Conservation (phyloP, 2,888 invertebrate genomes). For the Hipparchia semele region DNA sequence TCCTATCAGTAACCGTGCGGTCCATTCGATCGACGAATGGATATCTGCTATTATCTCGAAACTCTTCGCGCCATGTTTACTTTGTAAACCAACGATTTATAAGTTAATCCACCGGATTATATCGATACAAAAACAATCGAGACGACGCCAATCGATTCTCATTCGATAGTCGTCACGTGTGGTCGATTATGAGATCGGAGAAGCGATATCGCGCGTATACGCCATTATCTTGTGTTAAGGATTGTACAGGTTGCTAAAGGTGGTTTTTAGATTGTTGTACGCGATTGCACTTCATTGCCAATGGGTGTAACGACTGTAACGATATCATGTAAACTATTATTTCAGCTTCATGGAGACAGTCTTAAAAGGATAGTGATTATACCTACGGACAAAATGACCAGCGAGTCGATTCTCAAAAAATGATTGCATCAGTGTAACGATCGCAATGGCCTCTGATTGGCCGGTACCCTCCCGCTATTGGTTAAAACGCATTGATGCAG, state of each 20-base stretch:
- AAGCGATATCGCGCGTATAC: conserved; percentile 48
- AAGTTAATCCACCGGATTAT: conserved; percentile 37
- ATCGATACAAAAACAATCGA: conserved; percentile 40
- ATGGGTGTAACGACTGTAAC: not conserved
- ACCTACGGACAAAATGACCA: no score
- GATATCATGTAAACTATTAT: no score
- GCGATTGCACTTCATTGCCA: not conserved
- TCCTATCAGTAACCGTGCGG: conserved; percentile 12
- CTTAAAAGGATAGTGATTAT: not conserved
- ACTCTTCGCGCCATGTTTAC: conserved; percentile 40
- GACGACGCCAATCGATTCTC: conserved; percentile 42
- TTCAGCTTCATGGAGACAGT: not conserved
- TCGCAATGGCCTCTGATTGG: no score
- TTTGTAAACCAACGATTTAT: conserved; percentile 39
- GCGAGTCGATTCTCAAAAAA: no score
- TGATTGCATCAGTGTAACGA: no score
- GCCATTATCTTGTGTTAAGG: conserved; percentile 43
- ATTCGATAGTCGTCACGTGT: conserved; percentile 51
- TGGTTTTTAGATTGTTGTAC: not conserved
- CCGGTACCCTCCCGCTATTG: no score
- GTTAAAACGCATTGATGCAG: no score
- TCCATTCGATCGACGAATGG: conserved; percentile 27
- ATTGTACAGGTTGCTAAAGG: conserved; percentile 22
- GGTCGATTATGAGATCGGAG: conserved; percentile 48
- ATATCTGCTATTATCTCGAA: conserved; percentile 35